phyloP scores from a whole-genome alignment of 2,797 vertebrate species.

The Helostoma temminkii region DNA sequence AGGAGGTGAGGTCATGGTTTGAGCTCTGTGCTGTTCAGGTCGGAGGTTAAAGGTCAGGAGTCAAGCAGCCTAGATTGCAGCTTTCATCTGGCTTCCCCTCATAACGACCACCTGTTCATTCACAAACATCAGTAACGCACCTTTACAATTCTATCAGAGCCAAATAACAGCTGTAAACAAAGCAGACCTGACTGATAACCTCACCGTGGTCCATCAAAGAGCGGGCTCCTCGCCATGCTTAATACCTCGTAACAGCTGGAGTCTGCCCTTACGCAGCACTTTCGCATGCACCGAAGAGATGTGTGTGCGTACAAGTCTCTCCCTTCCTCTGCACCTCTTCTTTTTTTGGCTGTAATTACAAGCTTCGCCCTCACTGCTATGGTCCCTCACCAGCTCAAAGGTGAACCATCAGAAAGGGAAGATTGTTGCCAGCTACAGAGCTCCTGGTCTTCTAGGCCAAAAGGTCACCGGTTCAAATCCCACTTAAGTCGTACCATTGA shows the following conservation, averaged over 20 bases:
- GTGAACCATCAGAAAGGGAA: constrained; percentile 57
- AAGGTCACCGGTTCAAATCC: constrained; percentile 80
- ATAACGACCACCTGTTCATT: constrained; percentile 32
- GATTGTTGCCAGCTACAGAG: constrained; percentile 57
- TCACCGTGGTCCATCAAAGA: constrained; percentile 53
- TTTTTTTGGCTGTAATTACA: constrained; percentile 54
- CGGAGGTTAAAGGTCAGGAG: constrained; percentile 53
- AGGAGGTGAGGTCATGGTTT: constrained; percentile 27
- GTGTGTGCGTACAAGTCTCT: constrained; percentile 7
- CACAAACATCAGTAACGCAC: constrained; percentile 27
- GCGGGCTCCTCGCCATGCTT: constrained; percentile 20
- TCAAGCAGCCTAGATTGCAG: constrained; percentile 37
- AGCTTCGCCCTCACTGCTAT: constrained; percentile 33
- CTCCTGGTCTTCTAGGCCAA: constrained; percentile 52
- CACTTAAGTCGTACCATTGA: constrained; percentile 77
- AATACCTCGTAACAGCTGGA: constrained; percentile 61
- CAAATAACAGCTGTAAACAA: constrained; percentile 46
- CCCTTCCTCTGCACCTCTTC: constrained; percentile 7
- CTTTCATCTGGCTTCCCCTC: constrained; percentile 19
- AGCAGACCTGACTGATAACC: constrained; percentile 53
- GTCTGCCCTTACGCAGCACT: constrained; percentile 51
- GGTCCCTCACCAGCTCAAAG: constrained; percentile 1
- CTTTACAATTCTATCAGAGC: constrained; percentile 42
- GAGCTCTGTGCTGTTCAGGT: constrained; percentile 27
- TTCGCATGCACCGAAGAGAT: constrained; percentile 39